Base-by-base conservation (phyloP, 2,888 invertebrate species). In the Augiades crinisus region DNA sequence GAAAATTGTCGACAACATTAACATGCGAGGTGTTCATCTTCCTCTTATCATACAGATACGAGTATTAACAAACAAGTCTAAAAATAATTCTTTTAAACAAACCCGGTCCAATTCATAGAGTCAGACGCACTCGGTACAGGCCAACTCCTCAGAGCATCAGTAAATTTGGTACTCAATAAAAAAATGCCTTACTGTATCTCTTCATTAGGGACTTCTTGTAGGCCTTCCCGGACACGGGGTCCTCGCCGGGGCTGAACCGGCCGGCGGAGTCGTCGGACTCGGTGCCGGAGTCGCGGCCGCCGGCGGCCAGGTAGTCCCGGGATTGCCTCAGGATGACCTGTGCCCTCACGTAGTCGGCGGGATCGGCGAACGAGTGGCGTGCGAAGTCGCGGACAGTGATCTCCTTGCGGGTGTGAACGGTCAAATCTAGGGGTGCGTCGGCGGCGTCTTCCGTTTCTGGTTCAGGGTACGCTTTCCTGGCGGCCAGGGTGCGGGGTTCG, bases 191-290 rank as follows among this genome's bases (percentile, higher is more conserved):
- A 97, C 97, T 94, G 91, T 96, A 97, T 93, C 97, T 92, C 90
- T 95, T 95, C 93, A 97, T 97, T 71, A 97, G 93, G 72, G 94
- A 96, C 85, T 97, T 97, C 92, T 97, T 97, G 92, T 96, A 97
- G 41, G 96, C 95, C 66, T 90, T 90, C 59, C 91, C 91, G 57
- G 78, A 75, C 65, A 77, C 72, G 61, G 80, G 75, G 34, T 88
- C 91, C 44, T 92, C 91, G 72, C 92, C 87, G 74, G 93, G 92
- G 82, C 92, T 90, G 84, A 92, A 85, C 74, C 93, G 77, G 71
- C 91, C 93, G 67, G 94, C 95, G 56, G 95, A 95, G 80, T 96
- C 96, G 63, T 96, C 96, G 55, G 95, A 95, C 71, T 95, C 95
- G 38, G 93, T 93, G 40, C 94, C 95, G 64, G 95, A 95, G 81